A percentile compares a stretch with the other conserved stretches of the same genome.
Evolutionary conservation across 2,888 invertebrate genomes (phyloP).

Genomic region (Athalia circularis): DNA sequence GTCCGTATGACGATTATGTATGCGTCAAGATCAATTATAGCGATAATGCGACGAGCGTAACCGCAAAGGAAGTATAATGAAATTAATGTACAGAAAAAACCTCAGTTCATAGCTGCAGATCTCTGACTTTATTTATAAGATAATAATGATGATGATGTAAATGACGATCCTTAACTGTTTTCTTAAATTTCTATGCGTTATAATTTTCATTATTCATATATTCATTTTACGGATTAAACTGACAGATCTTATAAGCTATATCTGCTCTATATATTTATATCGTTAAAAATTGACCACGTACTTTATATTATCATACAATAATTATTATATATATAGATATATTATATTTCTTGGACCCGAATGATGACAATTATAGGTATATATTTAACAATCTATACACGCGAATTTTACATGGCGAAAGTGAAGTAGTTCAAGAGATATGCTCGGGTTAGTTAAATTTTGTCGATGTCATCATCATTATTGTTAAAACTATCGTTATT

Average conservation of each 20-base stretch:
- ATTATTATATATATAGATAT: not conserved
- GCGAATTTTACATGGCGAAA: not conserved
- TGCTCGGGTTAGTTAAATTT: constrained; percentile 13
- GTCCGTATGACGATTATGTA: no score
- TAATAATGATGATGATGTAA: no score
- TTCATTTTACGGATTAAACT: no score
- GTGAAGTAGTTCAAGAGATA: not conserved
- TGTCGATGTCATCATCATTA: not conserved
- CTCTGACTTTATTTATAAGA: no score
- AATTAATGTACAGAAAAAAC: no score
- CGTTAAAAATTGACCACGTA: constrained; percentile 41
- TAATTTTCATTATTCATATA: no score
- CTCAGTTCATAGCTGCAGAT: no score
- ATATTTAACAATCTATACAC: not conserved
- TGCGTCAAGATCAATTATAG: no score
- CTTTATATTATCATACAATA: constrained; percentile 16
- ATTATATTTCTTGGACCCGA: constrained; percentile 18
- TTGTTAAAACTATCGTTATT: not conserved
- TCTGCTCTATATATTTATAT: constrained; percentile 5
- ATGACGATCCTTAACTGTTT: no score
- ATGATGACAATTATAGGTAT: not conserved
- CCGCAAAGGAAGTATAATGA: no score
- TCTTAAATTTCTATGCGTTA: no score
- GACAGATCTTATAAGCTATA: not conserved
- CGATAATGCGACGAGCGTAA: no score